Evolutionary conservation across 1,140 invertebrate species (phyloP), one percentile per base, ranked within the genome.

Genomic region (Psix sp.): DNA sequence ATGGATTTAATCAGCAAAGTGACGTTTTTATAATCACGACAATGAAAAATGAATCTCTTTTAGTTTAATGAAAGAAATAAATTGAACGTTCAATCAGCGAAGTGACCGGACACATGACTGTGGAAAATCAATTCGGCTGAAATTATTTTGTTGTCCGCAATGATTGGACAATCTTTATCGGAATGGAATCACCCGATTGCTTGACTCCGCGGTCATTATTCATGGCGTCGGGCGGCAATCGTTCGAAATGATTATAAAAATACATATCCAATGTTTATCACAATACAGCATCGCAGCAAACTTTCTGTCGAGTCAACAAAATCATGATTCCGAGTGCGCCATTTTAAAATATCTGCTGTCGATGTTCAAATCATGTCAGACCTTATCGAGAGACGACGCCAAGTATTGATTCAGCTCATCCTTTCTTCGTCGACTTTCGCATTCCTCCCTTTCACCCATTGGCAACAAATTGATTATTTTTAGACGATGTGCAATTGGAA

Each of bases 391-490:
- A 73, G 60, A 66, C 60, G 70, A 73, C 60, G 70, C 62, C 62
- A 67, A 74, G 54, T 74, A 74, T 74, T 74, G 70, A 74, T 74
- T 74, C 56, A 43, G 56, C 38, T 74, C 70, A 74, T 74, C 62
- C 68, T 74, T 74, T 74, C 43, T 66, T 46, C 62, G 62, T 46
- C 42, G 62, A 56, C 70, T 54, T 67, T 56, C 70, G 45, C 54
- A 51, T 60, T 42, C 42, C 49, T 43, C 36, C 42, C 42, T 60
- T 38, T 42, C 38, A 36, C 36, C 60, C 48, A 74, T 60, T 43
- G 62, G 56, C 70, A 62, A 54, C 70, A 74, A 74, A 74, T 74
- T 74, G 70, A 74, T 74, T 74, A 74, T 74, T 66, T 65, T 74
- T 74, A 66, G 70, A 74, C 62, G 70, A 74, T 48, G 62, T 62